Percentiles rank a stretch among this genome's conserved stretches.
Evolutionary conservation across 2,113 vertebrate genomes (phyloP).

Genomic region (Apodemus speciosus): DNA sequence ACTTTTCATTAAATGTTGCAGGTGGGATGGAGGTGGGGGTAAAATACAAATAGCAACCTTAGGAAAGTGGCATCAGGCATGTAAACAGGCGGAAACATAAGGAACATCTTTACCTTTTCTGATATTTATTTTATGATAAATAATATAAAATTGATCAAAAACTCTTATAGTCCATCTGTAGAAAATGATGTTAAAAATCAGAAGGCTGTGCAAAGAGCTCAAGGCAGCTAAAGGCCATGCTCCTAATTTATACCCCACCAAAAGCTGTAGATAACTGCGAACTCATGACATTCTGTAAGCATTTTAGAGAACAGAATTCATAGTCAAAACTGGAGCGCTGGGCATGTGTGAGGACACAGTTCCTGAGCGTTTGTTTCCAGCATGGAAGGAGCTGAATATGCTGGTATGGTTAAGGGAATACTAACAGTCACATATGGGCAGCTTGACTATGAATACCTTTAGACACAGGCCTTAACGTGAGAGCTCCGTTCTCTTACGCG

Average conservation of each 20-base stretch:
- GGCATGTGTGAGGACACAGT: neutral
- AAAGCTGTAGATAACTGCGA: neutral
- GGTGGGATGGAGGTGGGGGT: neutral
- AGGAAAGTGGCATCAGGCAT: neutral
- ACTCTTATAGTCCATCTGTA: neutral
- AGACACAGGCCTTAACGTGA: neutral
- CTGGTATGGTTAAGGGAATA: neutral
- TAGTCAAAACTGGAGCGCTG: neutral
- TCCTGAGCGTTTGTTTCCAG: neutral
- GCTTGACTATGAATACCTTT: neutral
- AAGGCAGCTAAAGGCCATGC: neutral
- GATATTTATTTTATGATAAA: neutral
- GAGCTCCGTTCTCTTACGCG: neutral
- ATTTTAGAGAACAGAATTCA: neutral
- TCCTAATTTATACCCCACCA: neutral
- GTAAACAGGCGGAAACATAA: neutral
- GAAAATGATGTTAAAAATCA: constrained; percentile 26
- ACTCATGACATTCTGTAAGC: neutral
- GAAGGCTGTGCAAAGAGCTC: neutral
- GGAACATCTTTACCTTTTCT: neutral
- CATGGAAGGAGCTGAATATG: neutral
- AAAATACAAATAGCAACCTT: neutral
- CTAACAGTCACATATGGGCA: neutral
- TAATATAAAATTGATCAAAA: neutral
- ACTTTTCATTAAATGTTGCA: neutral